Evolutionary conservation across 2,888 invertebrate genomes (phyloP).

Genomic region (Apotomis capreana): DNA sequence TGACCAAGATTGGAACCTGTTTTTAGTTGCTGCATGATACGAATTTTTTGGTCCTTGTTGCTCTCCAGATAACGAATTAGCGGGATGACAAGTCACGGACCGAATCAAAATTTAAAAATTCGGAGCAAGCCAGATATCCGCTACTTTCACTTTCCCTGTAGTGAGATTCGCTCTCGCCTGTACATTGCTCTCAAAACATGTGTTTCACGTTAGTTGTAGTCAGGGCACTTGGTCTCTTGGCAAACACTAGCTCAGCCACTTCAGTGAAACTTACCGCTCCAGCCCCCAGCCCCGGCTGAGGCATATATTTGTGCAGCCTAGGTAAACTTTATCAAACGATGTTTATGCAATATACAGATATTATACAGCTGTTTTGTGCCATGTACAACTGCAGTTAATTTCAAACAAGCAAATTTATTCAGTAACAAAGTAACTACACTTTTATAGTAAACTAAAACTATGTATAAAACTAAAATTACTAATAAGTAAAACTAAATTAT

Average conservation of each 20-base stretch:
- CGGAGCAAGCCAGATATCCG: too few species aligned
- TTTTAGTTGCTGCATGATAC: too few species aligned
- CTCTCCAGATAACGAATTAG: too few species aligned
- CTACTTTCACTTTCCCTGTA: too few species aligned
- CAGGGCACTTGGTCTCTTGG: conserved; percentile 53
- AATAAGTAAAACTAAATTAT: too few species aligned
- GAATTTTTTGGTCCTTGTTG: too few species aligned
- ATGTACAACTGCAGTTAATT: neutral
- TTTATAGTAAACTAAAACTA: too few species aligned
- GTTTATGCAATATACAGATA: neutral
- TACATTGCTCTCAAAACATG: conserved; percentile 25
- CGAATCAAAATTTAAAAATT: too few species aligned
- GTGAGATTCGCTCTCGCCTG: neutral
- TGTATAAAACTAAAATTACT: too few species aligned
- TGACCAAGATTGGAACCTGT: too few species aligned
- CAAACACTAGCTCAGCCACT: conserved; percentile 59
- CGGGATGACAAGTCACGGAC: too few species aligned
- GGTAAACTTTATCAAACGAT: conserved; percentile 30
- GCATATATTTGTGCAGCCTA: conserved; percentile 33
- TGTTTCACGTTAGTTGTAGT: conserved; percentile 49
- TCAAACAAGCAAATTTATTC: neutral
- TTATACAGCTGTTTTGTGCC: neutral
- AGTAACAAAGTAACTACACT: too few species aligned
- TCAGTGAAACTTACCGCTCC: conserved; percentile 54
- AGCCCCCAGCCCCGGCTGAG: conserved; percentile 40